Conservation (phyloP, 2,888 invertebrate species). For the Apamea sordens region DNA sequence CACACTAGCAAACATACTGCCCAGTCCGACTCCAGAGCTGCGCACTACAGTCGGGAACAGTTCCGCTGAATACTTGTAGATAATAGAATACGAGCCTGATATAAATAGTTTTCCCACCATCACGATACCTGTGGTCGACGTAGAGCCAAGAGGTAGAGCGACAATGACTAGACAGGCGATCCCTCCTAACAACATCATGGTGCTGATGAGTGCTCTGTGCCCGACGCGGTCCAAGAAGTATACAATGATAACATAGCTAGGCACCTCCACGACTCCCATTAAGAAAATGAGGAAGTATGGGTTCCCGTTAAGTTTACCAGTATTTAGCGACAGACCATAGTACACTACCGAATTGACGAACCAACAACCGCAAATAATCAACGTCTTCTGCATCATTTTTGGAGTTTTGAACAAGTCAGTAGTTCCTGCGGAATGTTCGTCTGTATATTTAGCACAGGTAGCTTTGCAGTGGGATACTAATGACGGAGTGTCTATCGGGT, state of each 20-base stretch:
- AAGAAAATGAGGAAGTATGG: conserved; percentile 95
- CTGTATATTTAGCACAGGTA: conserved; percentile 85
- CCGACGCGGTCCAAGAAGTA: conserved; percentile 94
- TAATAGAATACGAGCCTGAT: conserved; percentile 95
- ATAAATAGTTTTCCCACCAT: conserved; percentile 96
- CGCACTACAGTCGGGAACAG: conserved; percentile 96
- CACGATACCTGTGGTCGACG: conserved; percentile 91
- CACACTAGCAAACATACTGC: conserved; percentile 96
- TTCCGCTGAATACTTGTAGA: conserved; percentile 97
- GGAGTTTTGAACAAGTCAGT: conserved; percentile 94
- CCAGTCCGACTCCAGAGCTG: conserved; percentile 95
- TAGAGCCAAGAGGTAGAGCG: conserved; percentile 92
- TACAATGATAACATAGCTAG: conserved; percentile 94
- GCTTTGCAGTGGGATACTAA: conserved; percentile 92
- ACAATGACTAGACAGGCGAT: conserved; percentile 94
- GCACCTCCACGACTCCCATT: conserved; percentile 94
- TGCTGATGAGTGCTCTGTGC: conserved; percentile 93
- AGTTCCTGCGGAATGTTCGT: conserved; percentile 91
- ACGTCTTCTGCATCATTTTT: conserved; percentile 93
- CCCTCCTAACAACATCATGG: conserved; percentile 95
- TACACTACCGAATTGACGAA: conserved; percentile 96
- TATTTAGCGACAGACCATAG: conserved; percentile 95
- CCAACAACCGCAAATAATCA: conserved; percentile 96
- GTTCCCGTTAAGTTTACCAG: conserved; percentile 94
- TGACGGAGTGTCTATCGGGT: conserved; percentile 91